Evolutionary conservation across 1,140 invertebrate species (phyloP).

Genomic region (Luehdorfia chinensis): DNA sequence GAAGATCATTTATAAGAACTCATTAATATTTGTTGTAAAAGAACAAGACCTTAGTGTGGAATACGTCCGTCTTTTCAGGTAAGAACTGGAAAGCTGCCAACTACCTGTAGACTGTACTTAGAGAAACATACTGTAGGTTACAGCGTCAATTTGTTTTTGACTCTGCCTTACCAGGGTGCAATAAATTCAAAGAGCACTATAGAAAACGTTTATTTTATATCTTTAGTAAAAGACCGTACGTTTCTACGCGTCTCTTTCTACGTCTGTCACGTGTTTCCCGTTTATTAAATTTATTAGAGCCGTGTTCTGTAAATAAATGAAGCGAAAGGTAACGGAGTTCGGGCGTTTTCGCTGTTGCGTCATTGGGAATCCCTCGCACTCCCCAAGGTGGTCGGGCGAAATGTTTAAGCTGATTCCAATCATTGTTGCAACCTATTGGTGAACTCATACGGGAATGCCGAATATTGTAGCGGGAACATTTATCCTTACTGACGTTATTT

Average conservation of each 20-base stretch:
- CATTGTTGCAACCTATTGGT: conserved; percentile 49
- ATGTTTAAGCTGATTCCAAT: conserved; percentile 51
- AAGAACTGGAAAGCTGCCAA: conserved; percentile 62
- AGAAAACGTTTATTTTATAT: conserved; percentile 24
- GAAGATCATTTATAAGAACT: conserved; percentile 26
- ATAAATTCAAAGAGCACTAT: conserved; percentile 34
- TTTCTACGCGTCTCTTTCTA: conserved; percentile 35
- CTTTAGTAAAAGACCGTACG: conserved; percentile 18
- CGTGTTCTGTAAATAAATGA: conserved; percentile 47
- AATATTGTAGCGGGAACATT: conserved; percentile 3
- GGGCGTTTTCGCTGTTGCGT: conserved; percentile 32
- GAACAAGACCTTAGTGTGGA: conserved; percentile 44
- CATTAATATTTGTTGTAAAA: conserved; percentile 51
- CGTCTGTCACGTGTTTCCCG: conserved; percentile 42
- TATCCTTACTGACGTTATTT: too few relatives aligned
- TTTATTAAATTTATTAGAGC: conserved; percentile 63
- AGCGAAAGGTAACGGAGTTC: conserved; percentile 47
- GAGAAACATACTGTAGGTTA: conserved; percentile 44
- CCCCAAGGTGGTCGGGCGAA: conserved; percentile 32
- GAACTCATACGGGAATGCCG: conserved; percentile 31
- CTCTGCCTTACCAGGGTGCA: conserved; percentile 25
- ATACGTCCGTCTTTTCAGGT: conserved; percentile 58
- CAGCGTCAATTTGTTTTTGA: conserved; percentile 50
- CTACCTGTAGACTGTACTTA: conserved; percentile 65
- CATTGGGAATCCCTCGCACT: conserved; percentile 51